Evolutionary conservation across 2,797 vertebrate species (phyloP).

Genomic region (Urocyon cinereoargenteus): DNA sequence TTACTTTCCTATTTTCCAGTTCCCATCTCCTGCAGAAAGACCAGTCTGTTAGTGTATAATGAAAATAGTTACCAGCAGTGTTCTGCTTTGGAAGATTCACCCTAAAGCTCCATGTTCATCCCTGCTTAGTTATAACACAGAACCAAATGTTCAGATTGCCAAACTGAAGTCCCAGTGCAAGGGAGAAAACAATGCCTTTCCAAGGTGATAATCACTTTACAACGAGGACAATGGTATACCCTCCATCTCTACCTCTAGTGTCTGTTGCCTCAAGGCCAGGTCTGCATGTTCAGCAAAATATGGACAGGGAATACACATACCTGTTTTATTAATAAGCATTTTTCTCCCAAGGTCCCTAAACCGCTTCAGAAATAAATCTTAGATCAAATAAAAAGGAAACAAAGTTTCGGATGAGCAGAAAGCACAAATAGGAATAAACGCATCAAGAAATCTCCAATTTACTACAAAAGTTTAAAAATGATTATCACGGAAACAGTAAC

Average conservation of each 20-base stretch:
- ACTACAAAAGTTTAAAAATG: background rate
- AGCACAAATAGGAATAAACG: slow-evolving; percentile 12
- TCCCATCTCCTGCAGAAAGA: background rate
- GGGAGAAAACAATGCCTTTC: background rate
- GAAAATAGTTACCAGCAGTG: background rate
- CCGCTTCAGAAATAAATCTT: slow-evolving; percentile 43
- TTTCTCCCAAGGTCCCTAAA: slow-evolving; percentile 25
- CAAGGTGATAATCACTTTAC: background rate
- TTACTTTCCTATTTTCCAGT: background rate
- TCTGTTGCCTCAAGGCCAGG: slow-evolving; percentile 8
- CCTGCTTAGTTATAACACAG: background rate
- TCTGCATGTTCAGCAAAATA: background rate
- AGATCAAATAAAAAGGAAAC: slow-evolving; percentile 47
- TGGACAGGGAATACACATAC: slow-evolving; percentile 3
- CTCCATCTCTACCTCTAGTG: background rate
- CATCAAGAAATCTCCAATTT: slow-evolving; percentile 22
- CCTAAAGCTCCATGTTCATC: background rate
- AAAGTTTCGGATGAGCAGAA: background rate
- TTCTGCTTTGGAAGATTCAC: background rate
- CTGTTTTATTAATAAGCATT: background rate
- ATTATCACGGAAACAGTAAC: background rate
- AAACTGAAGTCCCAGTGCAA: background rate
- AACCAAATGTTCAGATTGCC: slow-evolving; percentile 6
- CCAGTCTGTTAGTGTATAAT: background rate
- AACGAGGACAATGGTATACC: background rate